Conservation (phyloP, 2,797 vertebrate species). For the Mormyrus proboscirostris region DNA sequence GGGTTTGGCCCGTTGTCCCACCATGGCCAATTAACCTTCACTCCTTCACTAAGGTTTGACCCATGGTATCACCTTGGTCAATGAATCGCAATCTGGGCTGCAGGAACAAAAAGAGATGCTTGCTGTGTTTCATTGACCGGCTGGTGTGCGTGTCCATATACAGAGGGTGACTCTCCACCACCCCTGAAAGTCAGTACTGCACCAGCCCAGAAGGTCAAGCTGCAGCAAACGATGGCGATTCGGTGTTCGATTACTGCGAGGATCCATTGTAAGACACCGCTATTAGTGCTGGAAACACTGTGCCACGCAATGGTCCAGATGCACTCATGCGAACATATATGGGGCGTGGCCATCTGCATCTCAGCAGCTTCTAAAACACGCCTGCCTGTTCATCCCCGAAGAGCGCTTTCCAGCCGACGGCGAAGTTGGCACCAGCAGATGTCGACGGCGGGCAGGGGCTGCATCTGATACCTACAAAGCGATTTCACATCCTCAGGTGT, state of each 20-base stretch:
- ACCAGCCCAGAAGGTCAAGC: not conserved
- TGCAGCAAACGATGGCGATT: not conserved
- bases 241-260: not conserved
- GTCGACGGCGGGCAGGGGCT: not conserved
- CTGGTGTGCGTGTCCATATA: not conserved
- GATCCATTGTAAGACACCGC: not conserved
- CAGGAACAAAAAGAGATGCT: not conserved
- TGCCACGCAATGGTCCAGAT: not conserved
- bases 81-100: not conserved
- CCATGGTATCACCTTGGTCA: not conserved
- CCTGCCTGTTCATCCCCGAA: not conserved
- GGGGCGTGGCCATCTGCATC: not conserved
- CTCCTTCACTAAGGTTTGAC: not conserved
- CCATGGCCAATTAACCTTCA: not conserved
- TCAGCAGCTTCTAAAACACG: not conserved
- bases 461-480: not conserved
- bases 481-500: not conserved
- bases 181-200: not conserved
- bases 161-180: not conserved
- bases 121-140: not conserved
- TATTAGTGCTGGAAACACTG: not conserved
- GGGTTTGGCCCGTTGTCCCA: not conserved
- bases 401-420: not conserved
- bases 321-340: not conserved
- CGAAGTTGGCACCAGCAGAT: not conserved